phyloP scores from a whole-genome alignment of 1,140 invertebrate species.

The Apis florea region DNA sequence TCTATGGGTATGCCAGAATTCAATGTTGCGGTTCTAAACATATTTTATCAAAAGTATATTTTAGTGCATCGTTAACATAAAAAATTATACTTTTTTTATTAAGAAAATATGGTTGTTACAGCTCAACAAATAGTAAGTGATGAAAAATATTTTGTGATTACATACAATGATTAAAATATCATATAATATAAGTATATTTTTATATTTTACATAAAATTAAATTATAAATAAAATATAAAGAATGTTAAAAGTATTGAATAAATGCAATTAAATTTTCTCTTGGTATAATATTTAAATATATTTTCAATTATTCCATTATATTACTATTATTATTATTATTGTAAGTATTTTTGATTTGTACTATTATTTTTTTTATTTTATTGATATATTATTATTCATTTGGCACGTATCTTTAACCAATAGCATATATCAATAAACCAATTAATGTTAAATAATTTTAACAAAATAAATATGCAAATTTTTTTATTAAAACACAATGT shows the following conservation, averaged over 20 bases:
- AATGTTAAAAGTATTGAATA: neutral
- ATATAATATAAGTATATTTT: neutral
- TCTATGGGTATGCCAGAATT: conserved; percentile 17
- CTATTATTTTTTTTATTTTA: neutral
- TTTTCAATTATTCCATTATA: neutral
- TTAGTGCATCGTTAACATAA: neutral
- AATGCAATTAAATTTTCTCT: neutral
- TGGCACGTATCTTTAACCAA: conserved; percentile 14
- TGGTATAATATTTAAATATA: neutral
- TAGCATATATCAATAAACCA: conserved; percentile 32
- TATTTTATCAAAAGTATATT: neutral
- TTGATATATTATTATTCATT: conserved; percentile 40
- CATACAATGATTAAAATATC: neutral
- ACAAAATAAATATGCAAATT: too few species aligned
- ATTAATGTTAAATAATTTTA: conserved; percentile 29
- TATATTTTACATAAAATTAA: neutral
- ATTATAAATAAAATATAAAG: neutral
- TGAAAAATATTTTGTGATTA: neutral
- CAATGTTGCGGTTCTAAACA: neutral
- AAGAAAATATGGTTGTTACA: conserved; percentile 8
- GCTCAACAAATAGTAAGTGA: conserved; percentile 39
- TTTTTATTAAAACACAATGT: neutral
- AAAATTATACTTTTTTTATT: neutral
- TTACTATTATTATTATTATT: neutral
- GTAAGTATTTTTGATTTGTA: neutral